Percentiles rank a stretch among this genome's conserved stretches.
Evolutionary conservation across 2,113 vertebrate species (phyloP).

Genomic region (Labeo rohita): DNA sequence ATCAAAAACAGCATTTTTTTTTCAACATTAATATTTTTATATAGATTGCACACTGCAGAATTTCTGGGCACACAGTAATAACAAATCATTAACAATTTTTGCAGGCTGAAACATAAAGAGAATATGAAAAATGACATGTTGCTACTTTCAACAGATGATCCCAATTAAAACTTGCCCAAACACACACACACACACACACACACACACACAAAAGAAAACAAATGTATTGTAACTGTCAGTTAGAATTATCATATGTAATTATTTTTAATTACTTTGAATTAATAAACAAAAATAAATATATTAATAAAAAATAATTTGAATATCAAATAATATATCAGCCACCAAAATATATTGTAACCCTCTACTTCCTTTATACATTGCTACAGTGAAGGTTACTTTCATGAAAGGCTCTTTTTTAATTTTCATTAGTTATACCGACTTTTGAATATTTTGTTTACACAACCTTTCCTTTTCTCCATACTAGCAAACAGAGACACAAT

Average conservation of each 20-base stretch:
- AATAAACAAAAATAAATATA: too few species aligned
- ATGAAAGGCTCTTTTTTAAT: not conserved
- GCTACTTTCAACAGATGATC: too few species aligned
- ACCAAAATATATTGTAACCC: not conserved
- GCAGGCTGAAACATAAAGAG: too few species aligned
- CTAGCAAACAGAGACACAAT: constrained; percentile 96
- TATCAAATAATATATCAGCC: not conserved
- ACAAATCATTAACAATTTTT: too few species aligned
- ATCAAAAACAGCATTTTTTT: not conserved
- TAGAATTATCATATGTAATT: too few species aligned
- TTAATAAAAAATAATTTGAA: too few species aligned
- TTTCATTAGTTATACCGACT: not conserved
- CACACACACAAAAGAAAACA: not conserved
- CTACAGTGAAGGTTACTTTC: not conserved
- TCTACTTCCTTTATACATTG: not conserved
- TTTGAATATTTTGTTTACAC: not conserved
- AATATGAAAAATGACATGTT: too few species aligned
- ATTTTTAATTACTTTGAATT: too few species aligned
- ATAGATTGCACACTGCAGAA: too few species aligned
- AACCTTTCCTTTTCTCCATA: not conserved
- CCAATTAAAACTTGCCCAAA: too few species aligned
- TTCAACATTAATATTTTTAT: not conserved
- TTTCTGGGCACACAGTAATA: too few species aligned
- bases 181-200: too few species aligned
- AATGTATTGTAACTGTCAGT: not conserved